A percentile compares a stretch with the other conserved stretches of the same genome.
These are phyloP conservation scores for Colletes latitarsis DNA, from an alignment of 1,140 invertebrate species.

Conservation along the genomic window DNA sequence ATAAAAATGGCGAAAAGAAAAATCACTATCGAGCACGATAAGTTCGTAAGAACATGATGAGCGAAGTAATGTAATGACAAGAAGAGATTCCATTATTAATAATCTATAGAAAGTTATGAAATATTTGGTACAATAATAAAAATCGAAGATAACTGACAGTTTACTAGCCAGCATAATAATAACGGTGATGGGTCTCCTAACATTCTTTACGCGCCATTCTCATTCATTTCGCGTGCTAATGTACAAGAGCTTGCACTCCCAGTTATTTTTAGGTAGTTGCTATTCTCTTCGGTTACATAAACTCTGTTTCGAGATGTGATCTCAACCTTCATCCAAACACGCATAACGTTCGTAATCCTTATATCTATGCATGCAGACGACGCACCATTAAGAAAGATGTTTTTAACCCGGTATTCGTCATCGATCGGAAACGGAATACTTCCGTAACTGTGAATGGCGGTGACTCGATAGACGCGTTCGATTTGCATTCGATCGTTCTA, in stretches of 20 bases:
- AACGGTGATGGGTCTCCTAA: not conserved
- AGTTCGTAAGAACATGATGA: no score
- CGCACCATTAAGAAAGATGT: not conserved
- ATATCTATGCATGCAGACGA: no score
- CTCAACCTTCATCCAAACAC: not conserved
- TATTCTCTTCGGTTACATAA: constrained; percentile 2
- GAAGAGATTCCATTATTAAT: no score
- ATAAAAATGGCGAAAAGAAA: no score
- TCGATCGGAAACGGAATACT: not conserved
- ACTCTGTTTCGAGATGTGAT: not conserved
- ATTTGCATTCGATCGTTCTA: not conserved
- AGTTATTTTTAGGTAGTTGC: not conserved
- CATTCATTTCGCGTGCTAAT: not conserved
- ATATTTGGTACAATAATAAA: constrained; percentile 14
- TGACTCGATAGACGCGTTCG: not conserved
- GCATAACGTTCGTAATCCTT: no score
- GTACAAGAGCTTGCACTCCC: not conserved
- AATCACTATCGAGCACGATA: no score
- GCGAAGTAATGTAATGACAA: no score
- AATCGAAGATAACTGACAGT: not conserved
- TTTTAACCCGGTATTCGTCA: not conserved
- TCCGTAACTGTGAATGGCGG: not conserved
- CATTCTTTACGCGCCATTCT: not conserved
- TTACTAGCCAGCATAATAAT: not conserved
- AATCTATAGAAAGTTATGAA: not conserved